Conservation (phyloP, 2,797 vertebrate species). For the Coccyzus lansbergi region DNA sequence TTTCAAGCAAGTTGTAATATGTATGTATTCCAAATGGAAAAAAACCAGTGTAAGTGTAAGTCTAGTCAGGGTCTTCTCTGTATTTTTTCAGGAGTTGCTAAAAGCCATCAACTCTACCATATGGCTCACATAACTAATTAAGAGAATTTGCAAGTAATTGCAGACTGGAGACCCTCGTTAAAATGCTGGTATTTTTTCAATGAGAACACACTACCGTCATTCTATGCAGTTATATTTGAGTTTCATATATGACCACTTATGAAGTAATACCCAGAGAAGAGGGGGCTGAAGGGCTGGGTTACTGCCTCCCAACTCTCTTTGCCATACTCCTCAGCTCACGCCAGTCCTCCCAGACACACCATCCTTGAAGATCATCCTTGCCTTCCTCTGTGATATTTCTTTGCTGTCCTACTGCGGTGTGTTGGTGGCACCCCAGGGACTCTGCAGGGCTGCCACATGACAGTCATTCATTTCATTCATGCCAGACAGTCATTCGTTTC, state of each 20-base stretch:
- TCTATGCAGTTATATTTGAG: background rate
- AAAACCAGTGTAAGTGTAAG: background rate
- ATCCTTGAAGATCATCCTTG: background rate
- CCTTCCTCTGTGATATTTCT: fast-evolving
- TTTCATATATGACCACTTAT: background rate
- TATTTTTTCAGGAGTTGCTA: background rate
- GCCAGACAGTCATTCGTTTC: background rate
- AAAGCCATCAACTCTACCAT: background rate
- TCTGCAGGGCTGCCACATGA: fast-evolving
- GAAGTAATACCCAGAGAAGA: fast-evolving
- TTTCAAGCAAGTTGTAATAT: background rate
- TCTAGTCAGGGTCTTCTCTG: background rate
- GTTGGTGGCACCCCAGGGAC: background rate
- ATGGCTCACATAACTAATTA: background rate
- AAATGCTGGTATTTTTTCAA: background rate
- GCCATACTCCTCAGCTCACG: background rate
- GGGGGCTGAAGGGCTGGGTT: background rate
- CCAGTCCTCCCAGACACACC: background rate
- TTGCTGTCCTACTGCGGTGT: background rate
- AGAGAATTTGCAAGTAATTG: background rate
- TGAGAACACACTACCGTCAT: background rate
- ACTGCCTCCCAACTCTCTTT: background rate
- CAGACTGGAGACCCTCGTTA: background rate
- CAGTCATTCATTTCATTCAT: too few species aligned
- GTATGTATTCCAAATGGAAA: background rate